Evolutionary conservation across 2,888 invertebrate genomes (phyloP), one percentile per base, ranked within the genome.

Genomic region (Axea sp.): DNA sequence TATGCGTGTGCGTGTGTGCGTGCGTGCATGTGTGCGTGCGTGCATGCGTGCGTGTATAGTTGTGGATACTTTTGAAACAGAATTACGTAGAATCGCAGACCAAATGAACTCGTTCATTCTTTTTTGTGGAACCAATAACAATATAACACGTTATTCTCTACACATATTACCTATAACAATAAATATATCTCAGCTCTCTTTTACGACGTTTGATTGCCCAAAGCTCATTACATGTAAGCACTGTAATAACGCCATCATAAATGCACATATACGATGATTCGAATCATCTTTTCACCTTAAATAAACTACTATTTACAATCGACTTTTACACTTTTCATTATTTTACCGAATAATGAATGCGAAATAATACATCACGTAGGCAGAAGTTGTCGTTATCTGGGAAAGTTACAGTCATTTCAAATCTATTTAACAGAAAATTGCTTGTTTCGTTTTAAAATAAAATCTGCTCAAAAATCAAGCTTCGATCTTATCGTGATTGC

Each of bases 131-230:
- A 62, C 73, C 68, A 35, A 55, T 55, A 69, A 69, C 64, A 45
- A 69, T 51, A 59, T 68, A 73, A 64, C 53, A 45, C 51, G 12
- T 45, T 30, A 11, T 22, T 41, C 22, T 49, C 62, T 65, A 72
- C 67, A 60, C 43, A 73, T 72, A 65, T 47, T 64, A 73, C 33
- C 64, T 72, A 79, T 78, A 76, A 80, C 64, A 81, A 82, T 83
- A 83, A 83, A 86, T 85, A 85, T 84, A 84, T 84, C 81, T 83
- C 83, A 84, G 82, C 81, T 83, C 80, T 84, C n/a, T 76, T 80
- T 80, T 74, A 65, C 65, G 76, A 76, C 74, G 59, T 72, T 62
- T 33, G 57, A 64, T 67, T 65, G 62, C 73, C 59, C 51, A 51
- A 62, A 76, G 53, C 64, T 45, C 26, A 80, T 77, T 71, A 49